Evolutionary conservation across 2,797 vertebrate genomes (phyloP).

Genomic region (Labeo calbasu): DNA sequence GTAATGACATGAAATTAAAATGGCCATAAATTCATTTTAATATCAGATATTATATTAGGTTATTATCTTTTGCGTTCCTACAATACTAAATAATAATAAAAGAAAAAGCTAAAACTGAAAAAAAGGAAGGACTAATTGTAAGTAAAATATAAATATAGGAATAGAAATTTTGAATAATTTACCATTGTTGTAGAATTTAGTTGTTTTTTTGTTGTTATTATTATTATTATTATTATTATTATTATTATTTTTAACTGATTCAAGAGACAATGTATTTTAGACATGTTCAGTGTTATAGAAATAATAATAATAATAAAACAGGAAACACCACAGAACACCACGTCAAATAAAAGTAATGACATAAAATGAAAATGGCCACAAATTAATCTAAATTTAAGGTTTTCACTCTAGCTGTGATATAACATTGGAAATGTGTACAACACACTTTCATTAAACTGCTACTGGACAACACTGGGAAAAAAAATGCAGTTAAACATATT

Average conservation of each 20-base stretch:
- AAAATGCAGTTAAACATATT: not conserved
- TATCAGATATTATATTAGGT: too few relatives aligned
- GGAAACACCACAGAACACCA: too few relatives aligned
- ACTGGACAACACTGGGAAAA: not conserved
- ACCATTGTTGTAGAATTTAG: too few relatives aligned
- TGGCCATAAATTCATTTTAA: not conserved
- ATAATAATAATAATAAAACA: not conserved
- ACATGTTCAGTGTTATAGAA: not conserved
- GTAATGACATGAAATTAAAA: not conserved
- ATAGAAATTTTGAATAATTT: too few relatives aligned
- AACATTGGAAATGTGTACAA: not conserved
- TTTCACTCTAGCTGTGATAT: not conserved
- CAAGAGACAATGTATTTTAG: not conserved
- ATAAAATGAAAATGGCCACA: not conserved
- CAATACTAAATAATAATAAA: too few relatives aligned
- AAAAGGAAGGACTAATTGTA: not conserved
- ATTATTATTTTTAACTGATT: not conserved
- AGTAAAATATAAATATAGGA: not conserved
- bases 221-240: too few relatives aligned
- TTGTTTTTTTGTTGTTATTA: too few relatives aligned
- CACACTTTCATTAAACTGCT: not conserved
- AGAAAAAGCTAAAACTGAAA: too few relatives aligned
- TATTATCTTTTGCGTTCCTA: too few relatives aligned
- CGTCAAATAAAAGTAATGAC: not conserved
- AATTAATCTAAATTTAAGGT: not conserved